Percentiles rank a stretch among this genome's conserved stretches.
Conservation (phyloP, 2,113 vertebrate species). For the Litocranius walleri region DNA sequence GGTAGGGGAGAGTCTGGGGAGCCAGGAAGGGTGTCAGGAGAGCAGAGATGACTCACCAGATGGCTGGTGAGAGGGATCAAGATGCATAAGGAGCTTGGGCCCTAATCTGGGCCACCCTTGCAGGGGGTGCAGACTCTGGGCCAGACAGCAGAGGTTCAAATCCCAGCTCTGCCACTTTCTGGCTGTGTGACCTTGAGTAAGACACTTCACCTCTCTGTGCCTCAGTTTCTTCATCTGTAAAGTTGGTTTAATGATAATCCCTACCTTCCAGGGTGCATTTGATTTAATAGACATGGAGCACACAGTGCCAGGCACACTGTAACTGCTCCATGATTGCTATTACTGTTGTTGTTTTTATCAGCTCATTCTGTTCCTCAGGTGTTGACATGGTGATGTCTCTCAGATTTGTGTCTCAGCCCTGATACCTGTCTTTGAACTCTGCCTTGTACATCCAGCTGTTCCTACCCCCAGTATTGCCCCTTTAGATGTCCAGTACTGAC, state of each 20-base stretch:
- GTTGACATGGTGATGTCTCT: neutral
- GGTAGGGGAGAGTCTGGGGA: too few relatives aligned
- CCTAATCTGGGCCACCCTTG: neutral
- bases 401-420: neutral
- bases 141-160: neutral
- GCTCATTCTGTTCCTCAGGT: neutral
- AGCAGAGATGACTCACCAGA: neutral
- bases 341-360: neutral
- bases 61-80: too few relatives aligned
- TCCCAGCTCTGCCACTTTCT: neutral
- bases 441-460: neutral
- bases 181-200: neutral
- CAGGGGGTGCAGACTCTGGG: neutral
- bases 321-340: too few relatives aligned
- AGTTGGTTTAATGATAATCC: neutral
- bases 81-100: neutral
- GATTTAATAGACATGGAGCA: fast-evolving
- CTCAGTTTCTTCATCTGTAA: neutral
- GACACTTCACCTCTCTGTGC: neutral
- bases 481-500: neutral
- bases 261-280: neutral
- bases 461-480: neutral
- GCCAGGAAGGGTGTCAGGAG: neutral
- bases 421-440: neutral
- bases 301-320: neutral